Base-by-base conservation (phyloP, 2,113 vertebrate genomes). In the Setophaga kirtlandii region DNA sequence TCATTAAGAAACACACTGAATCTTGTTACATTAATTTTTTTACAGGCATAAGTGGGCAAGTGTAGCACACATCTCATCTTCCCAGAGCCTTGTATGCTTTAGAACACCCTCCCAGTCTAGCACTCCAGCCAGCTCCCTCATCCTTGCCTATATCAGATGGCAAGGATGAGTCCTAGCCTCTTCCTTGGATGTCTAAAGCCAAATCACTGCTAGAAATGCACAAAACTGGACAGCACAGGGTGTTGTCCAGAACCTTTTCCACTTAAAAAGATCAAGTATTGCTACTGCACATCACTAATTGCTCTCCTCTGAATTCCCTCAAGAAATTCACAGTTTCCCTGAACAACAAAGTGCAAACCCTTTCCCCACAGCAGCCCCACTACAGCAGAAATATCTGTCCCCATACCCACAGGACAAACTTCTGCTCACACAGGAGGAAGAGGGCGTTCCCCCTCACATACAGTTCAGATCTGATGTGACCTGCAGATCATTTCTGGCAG, bases 291-390 rank as follows among this genome's bases (percentile, higher is more conserved):
- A 44, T n/a, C 50, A 37, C 46, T 87, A 49, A 80, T 56, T 64
- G 60, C 31, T 28, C 14, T 83, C 35, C 39, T 74, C 60, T 44
- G n/a, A 70, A 74, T 74, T 93, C 64, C 65, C 69, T 41, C 0
- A 0, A 44, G 78, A 7, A 56, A 82, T 65, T 75, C 28, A 37
- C 35, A 46, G 56, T 42, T 87, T 52, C 92, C 37, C 60, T 0
- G 2, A 74, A 92, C 69, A 65, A 13, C 11, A 22, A 71, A 74
- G 31, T 39, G 21, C 78, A 92, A 52, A 64, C 27, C 49, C 30
- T 35, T 41, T 20, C 5, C 8, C 31, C 49, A 37, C 6, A 4
- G 42, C 4, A 2, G 56, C 27, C 17, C 60, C 3, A 3, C 3
- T 7, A 30, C 12, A 63, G 47, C 31, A 83, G 56, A 70, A 75